Percentiles rank a stretch among this genome's conserved stretches.
Evolutionary conservation across 2,888 invertebrate genomes (phyloP).

Genomic region (Rhodophaea formosa): DNA sequence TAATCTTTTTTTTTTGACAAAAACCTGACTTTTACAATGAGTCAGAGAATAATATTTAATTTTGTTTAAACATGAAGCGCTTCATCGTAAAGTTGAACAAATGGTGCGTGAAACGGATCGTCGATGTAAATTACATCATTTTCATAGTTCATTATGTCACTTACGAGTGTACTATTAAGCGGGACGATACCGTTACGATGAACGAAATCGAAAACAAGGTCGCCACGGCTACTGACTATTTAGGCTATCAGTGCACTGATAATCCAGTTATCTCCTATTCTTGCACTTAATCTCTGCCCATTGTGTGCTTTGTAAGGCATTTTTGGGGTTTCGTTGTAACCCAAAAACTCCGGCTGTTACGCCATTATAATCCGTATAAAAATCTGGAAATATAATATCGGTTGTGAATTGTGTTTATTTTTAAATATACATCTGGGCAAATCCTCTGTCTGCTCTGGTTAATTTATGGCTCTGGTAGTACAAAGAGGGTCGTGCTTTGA

Average conservation of each 20-base stretch:
- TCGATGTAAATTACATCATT: slow-evolving; percentile 23
- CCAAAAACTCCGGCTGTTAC: too few species aligned
- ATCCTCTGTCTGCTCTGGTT: too few species aligned
- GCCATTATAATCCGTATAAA: too few species aligned
- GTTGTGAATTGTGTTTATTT: too few species aligned
- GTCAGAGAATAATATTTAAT: slow-evolving; percentile 1
- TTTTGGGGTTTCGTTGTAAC: neutral
- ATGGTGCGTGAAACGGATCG: slow-evolving; percentile 21
- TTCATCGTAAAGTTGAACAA: slow-evolving; percentile 14
- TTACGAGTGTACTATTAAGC: slow-evolving; percentile 44
- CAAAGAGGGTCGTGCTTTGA: too few species aligned
- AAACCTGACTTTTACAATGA: too few species aligned
- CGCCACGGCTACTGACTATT: slow-evolving; percentile 68
- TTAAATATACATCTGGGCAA: too few species aligned
- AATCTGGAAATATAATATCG: too few species aligned
- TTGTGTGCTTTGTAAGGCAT: neutral
- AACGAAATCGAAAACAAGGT: slow-evolving; percentile 78
- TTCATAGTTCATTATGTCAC: slow-evolving; percentile 48
- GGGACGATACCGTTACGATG: slow-evolving; percentile 37
- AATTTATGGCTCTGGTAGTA: too few species aligned
- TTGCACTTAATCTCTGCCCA: slow-evolving; percentile 1
- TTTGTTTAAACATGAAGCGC: neutral
- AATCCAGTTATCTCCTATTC: slow-evolving; percentile 34
- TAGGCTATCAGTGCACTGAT: slow-evolving; percentile 50
- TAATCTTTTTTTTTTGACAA: too few species aligned